Evolutionary conservation across 2,888 invertebrate species (phyloP).

Genomic region (Adelognathus sp.): DNA sequence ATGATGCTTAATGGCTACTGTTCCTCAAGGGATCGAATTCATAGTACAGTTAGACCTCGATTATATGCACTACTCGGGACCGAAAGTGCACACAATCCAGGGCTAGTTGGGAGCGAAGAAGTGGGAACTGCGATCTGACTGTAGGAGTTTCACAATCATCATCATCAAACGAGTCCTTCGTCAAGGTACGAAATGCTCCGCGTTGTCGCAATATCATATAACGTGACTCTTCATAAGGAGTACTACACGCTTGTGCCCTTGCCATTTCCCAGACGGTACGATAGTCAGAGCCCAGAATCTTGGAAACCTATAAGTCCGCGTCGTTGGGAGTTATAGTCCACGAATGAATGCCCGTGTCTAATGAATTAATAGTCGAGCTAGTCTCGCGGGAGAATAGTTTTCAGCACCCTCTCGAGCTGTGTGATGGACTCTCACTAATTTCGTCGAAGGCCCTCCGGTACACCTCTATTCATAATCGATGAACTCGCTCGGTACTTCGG

Average conservation of each 20-base stretch:
- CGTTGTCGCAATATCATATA: too few species aligned
- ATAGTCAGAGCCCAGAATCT: constrained; percentile 39
- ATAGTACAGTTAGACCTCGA: too few species aligned
- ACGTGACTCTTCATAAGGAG: too few species aligned
- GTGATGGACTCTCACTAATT: constrained; percentile 47
- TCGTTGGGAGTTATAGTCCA: constrained; percentile 46
- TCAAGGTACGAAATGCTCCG: too few species aligned
- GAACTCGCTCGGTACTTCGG: neutral
- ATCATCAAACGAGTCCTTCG: too few species aligned
- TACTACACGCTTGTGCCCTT: neutral
- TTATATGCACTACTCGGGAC: too few species aligned
- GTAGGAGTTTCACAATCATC: too few species aligned
- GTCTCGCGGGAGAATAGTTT: constrained; percentile 43
- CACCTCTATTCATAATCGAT: constrained; percentile 36
- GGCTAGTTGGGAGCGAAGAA: too few species aligned
- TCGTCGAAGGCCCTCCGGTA: constrained; percentile 17
- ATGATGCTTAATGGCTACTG: too few species aligned
- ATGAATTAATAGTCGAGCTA: constrained; percentile 54
- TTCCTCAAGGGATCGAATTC: too few species aligned
- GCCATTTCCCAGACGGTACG: constrained; percentile 19
- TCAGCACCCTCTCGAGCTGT: constrained; percentile 29
- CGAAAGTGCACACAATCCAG: too few species aligned
- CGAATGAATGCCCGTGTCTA: constrained; percentile 53
- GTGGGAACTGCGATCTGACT: too few species aligned
- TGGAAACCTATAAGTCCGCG: constrained; percentile 44